Conservation (phyloP, 2,113 vertebrate species). For the Microtus pennsylvanicus region DNA sequence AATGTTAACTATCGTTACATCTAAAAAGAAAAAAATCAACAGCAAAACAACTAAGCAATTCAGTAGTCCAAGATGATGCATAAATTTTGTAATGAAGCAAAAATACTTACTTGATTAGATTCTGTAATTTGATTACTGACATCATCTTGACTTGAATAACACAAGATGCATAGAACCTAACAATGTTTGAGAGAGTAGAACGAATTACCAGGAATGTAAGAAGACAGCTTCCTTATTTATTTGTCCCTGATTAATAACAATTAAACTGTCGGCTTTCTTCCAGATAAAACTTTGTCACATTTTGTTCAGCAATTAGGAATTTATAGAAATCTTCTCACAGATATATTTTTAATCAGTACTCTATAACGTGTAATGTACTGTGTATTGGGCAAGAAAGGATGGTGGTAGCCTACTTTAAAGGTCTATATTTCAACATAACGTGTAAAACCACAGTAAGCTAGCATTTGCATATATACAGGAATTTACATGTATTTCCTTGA, state of each 20-base stretch:
- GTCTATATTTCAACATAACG: constrained; percentile 31
- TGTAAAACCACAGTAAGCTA: constrained; percentile 36
- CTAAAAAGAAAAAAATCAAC: constrained; percentile 79
- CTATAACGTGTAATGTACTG: not conserved
- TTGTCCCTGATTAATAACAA: constrained; percentile 74
- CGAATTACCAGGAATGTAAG: constrained; percentile 72
- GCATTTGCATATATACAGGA: not conserved
- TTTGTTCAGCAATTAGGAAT: constrained; percentile 30
- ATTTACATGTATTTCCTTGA: constrained; percentile 40
- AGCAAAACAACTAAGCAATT: constrained; percentile 79
- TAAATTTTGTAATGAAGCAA: constrained; percentile 83
- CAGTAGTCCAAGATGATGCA: constrained; percentile 47
- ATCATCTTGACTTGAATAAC: constrained; percentile 83
- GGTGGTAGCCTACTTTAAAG: not conserved
- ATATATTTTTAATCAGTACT: not conserved
- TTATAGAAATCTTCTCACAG: not conserved
- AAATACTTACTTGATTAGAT: constrained; percentile 84
- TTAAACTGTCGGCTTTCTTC: constrained; percentile 72
- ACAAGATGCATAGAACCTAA: constrained; percentile 69
- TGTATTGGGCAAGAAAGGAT: constrained; percentile 28
- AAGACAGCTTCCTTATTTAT: constrained; percentile 69
- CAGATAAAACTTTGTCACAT: constrained; percentile 24
- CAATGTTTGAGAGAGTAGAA: constrained; percentile 73
- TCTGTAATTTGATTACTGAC: constrained; percentile 84
- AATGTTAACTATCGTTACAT: constrained; percentile 83